These are phyloP conservation scores for Zosterops hypoxanthus DNA, from an alignment of 2,113 vertebrate genomes.

Conservation along the genomic window DNA sequence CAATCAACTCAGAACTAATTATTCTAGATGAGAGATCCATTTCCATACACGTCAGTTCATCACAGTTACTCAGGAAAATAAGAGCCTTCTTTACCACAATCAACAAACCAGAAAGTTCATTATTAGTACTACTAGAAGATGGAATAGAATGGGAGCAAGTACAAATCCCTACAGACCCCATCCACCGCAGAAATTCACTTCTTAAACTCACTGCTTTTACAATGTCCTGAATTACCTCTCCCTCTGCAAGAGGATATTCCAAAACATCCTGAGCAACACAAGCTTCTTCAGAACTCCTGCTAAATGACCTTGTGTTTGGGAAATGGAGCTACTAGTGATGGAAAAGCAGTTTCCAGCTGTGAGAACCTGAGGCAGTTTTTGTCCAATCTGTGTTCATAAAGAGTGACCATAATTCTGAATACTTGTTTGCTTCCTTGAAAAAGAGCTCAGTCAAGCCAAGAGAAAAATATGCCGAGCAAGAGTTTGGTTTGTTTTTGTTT, in stretches of 20 bases:
- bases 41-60: background rate
- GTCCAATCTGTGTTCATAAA: background rate
- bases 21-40: background rate
- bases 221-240: background rate
- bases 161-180: background rate
- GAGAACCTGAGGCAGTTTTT: background rate
- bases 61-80: background rate
- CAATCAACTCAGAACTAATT: background rate
- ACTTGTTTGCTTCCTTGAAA: background rate
- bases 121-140: background rate
- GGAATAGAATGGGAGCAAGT: background rate
- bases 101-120: background rate
- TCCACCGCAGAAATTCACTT: background rate
- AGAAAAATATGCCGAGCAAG: background rate
- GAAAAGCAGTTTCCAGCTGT: background rate
- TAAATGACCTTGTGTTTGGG: background rate
- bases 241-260: background rate
- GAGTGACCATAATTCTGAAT: background rate
- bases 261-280: background rate
- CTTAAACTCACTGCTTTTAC: background rate
- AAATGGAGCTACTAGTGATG: background rate
- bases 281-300: background rate
- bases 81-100: background rate
- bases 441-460: background rate
- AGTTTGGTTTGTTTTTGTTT: too few species aligned